These are phyloP conservation scores for Sceloporus tristichus DNA, from an alignment of 2,113 vertebrate species.

Conservation along the genomic window DNA sequence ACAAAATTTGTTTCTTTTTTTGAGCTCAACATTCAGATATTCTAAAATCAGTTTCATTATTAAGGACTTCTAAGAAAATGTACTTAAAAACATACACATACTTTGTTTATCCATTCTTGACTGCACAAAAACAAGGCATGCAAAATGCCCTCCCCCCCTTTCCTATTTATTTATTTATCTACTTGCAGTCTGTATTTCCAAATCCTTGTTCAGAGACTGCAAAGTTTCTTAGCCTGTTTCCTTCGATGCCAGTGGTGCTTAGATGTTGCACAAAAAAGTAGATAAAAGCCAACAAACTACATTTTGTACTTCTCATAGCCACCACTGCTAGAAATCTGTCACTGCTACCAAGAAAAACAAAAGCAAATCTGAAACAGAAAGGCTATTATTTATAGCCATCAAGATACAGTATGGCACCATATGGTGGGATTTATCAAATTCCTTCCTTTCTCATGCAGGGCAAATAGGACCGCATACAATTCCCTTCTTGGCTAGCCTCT, in stretches of 20 bases:
- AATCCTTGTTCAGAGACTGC: slow-evolving; percentile 29
- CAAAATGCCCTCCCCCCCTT: neutral
- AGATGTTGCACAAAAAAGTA: neutral
- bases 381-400: slow-evolving; percentile 74
- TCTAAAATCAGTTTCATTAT: neutral
- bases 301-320: slow-evolving; percentile 59
- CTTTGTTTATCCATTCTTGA: slow-evolving; percentile 10
- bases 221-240: slow-evolving; percentile 43
- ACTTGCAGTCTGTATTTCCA: slow-evolving; percentile 16
- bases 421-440: slow-evolving; percentile 75
- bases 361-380: slow-evolving; percentile 71
- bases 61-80: slow-evolving; percentile 27
- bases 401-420: slow-evolving; percentile 73
- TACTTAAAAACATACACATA: neutral
- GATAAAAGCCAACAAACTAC: slow-evolving; percentile 29
- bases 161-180: slow-evolving; percentile 17
- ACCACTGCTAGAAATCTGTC: slow-evolving; percentile 64
- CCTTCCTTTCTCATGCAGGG: slow-evolving; percentile 58
- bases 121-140: slow-evolving; percentile 29
- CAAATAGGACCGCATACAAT: slow-evolving; percentile 43
- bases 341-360: slow-evolving; percentile 64
- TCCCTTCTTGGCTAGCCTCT: slow-evolving; percentile 49
- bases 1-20: slow-evolving; percentile 2
- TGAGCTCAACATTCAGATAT: neutral
- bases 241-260: slow-evolving; percentile 32